Conservation (phyloP, 30 jellyfish, hydroid and myxozoan genomes). For the Catostylus mosaicus region DNA sequence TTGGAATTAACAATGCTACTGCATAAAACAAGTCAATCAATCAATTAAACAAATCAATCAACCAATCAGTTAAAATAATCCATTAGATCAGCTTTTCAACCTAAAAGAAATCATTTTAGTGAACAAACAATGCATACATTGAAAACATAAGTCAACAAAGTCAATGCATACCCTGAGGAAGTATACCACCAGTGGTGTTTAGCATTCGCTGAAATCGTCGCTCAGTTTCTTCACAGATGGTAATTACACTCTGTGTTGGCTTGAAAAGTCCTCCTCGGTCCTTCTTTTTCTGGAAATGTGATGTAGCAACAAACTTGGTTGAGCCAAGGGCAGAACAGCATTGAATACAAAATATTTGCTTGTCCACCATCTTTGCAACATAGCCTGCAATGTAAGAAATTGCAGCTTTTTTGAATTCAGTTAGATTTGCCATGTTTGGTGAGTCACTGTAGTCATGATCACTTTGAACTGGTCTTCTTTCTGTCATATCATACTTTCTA, state of each 20-base stretch:
- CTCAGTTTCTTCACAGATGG: slow-evolving; percentile 48
- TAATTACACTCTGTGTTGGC: slow-evolving; percentile 55
- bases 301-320: background rate
- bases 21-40: too few relatives aligned
- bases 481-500: slow-evolving; percentile 15
- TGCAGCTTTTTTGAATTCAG: slow-evolving; percentile 25
- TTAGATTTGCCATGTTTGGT: slow-evolving; percentile 7
- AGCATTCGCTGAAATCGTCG: slow-evolving; percentile 40
- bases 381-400: slow-evolving; percentile 27
- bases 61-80: too few relatives aligned
- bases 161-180: slow-evolving; percentile 5
- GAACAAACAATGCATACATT: too few relatives aligned
- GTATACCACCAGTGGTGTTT: background rate
- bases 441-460: slow-evolving; percentile 24
- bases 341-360: slow-evolving; percentile 4
- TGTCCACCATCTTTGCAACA: slow-evolving; percentile 35
- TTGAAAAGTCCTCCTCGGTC: slow-evolving; percentile 66
- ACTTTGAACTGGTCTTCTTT: slow-evolving; percentile 13
- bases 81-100: too few relatives aligned
- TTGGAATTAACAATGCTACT: too few relatives aligned
- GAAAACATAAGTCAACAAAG: too few relatives aligned
- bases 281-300: slow-evolving; percentile 23
- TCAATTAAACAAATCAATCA: too few relatives aligned
- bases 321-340: slow-evolving; percentile 26
- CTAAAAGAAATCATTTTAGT: too few relatives aligned